Percentiles rank a stretch among this genome's conserved stretches.
These are phyloP conservation scores for Onychorhynchus coronatus DNA, from an alignment of 2,113 vertebrate species.

Conservation along the genomic window DNA sequence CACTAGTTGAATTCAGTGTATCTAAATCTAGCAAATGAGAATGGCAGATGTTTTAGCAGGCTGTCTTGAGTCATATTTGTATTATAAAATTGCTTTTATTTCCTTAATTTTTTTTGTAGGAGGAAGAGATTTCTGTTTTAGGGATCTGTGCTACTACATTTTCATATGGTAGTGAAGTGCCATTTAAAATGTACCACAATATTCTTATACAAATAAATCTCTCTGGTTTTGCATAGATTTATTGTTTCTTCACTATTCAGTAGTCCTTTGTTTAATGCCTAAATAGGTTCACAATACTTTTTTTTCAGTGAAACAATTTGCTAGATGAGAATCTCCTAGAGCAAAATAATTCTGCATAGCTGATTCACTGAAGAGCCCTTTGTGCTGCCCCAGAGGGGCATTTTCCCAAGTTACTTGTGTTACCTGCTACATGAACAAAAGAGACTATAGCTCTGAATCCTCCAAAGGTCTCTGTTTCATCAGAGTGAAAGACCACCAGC, in stretches of 20 bases:
- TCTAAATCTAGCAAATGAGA: constrained; percentile 26
- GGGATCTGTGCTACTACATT: background rate
- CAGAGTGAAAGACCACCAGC: constrained; percentile 77
- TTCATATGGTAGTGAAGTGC: background rate
- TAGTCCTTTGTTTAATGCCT: background rate
- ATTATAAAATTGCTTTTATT: background rate
- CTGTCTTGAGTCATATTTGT: background rate
- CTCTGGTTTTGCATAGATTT: background rate
- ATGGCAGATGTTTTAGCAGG: background rate
- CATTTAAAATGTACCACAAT: background rate
- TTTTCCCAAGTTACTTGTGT: background rate
- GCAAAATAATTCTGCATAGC: background rate
- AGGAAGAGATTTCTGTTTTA: background rate
- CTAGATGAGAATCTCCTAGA: background rate
- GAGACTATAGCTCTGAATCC: constrained; percentile 77
- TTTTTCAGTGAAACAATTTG: background rate
- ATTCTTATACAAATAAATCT: background rate
- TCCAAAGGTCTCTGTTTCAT: constrained; percentile 67
- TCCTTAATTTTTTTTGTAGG: background rate
- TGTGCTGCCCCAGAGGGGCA: background rate
- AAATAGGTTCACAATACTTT: background rate
- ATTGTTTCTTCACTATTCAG: background rate
- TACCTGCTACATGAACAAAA: constrained; percentile 78
- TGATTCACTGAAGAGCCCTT: background rate
- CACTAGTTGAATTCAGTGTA: background rate